Base-by-base conservation (phyloP, 2,888 invertebrate genomes). In the Gortyna flavago region DNA sequence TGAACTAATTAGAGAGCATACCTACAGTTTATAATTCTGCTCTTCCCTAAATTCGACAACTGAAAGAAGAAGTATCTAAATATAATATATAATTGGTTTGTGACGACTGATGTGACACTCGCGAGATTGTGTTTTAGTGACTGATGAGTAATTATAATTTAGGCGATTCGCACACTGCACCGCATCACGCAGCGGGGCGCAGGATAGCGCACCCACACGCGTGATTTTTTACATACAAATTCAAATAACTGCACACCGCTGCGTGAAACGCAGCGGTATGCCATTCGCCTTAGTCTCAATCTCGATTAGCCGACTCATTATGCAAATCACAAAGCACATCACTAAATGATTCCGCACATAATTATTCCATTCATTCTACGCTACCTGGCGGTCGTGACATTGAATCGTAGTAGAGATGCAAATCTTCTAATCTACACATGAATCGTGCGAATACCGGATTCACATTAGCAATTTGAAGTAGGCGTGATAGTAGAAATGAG, bases 321-420 rank as follows among this genome's bases (percentile, higher is more conserved):
- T 16, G 32, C 38, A 59, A 44, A 64, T 70, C 2, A 29, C 25
- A 25, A 48, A 35, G 57, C 68, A 62, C 86, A 83, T 70, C 69
- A 70, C 74, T 83, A 72, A 85, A 86, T 38, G n/a, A 51, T 59
- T 72, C 38, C 41, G 35, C 57, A 48, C 64, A 4, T 44, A 51
- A 59, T 35, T 70, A 71, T 73, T 57, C 71, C 44, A 54, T 79
- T 75, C 61, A 35, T 41, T 57, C 9, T 59, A 38, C 32, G 57
- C 61, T 38, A 51, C 25, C 57, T 7, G 18, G 25, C 72, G 74
- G 48, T 87, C 87, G 87, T 87, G 87, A 88, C 88, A 87, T 78
- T 87, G 79, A 70, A 65, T 76, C 21, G 62, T 75, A 70, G 69
- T 61, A 57, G 44, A 71, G 54, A 75, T 64, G 75, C 29, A 64